These are phyloP conservation scores for Achroia grisella DNA, from an alignment of 1,140 invertebrate species.

Conservation along the genomic window DNA sequence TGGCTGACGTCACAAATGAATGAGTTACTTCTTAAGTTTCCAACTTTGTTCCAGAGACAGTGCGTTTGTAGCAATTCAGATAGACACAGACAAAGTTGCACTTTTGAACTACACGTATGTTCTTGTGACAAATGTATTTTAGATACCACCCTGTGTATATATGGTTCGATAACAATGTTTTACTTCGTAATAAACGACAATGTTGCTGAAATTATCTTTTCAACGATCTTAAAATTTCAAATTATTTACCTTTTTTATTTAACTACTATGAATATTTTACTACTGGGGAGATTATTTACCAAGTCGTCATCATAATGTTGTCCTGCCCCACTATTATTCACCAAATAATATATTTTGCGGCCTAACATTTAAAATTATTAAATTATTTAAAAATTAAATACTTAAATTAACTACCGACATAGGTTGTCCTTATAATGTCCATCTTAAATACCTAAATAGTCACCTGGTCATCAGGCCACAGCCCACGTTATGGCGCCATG, in stretches of 20 bases:
- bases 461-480: constrained; percentile 44
- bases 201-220: constrained; percentile 6
- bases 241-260: neutral
- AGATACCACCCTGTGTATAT: constrained; percentile 13
- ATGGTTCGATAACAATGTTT: constrained; percentile 24
- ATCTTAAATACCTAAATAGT: constrained; percentile 66
- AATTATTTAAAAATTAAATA: too few relatives aligned
- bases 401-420: too few relatives aligned
- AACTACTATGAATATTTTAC: too few relatives aligned
- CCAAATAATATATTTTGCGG: too few relatives aligned
- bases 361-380: too few relatives aligned
- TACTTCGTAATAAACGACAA: constrained; percentile 10
- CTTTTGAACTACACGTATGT: constrained; percentile 21
- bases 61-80: constrained; percentile 39
- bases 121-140: constrained; percentile 44
- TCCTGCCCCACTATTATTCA: too few relatives aligned
- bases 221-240: neutral
- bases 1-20: constrained; percentile 34
- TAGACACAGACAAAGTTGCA: constrained; percentile 50
- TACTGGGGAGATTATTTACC: too few relatives aligned
- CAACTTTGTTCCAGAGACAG: constrained; percentile 43
- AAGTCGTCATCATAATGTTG: too few relatives aligned
- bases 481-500: constrained; percentile 58
- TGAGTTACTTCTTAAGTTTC: constrained; percentile 30
- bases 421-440: constrained; percentile 38